These are phyloP conservation scores for Macrosoma leucophasiata DNA, from an alignment of 2,888 invertebrate genomes.

Conservation along the genomic window DNA sequence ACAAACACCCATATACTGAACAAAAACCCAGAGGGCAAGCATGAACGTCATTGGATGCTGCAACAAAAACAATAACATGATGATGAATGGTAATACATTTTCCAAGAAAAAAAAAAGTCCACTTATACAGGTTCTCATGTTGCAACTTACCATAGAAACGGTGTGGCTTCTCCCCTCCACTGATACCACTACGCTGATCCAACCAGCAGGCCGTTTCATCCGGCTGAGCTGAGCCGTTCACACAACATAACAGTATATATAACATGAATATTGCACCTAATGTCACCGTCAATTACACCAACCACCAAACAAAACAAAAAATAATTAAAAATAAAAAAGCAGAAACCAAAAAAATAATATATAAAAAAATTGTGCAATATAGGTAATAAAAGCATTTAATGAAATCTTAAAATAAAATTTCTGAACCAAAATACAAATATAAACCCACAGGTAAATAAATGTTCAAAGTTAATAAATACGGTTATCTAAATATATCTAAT, in stretches of 20 bases:
- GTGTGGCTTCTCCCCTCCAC: conserved; percentile 56
- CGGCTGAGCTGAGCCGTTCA: conserved; percentile 71
- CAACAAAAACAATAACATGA: conserved; percentile 41
- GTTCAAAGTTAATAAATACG: conserved; percentile 1
- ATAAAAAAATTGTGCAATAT: conserved; percentile 34
- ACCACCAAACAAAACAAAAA: conserved; percentile 67
- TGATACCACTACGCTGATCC: conserved; percentile 55
- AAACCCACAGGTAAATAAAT: not conserved
- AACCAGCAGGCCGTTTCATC: conserved; percentile 70
- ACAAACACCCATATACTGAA: conserved; percentile 20
- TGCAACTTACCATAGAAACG: conserved; percentile 74
- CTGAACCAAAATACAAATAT: conserved; percentile 1
- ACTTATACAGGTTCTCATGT: too few species aligned
- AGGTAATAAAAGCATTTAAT: conserved; percentile 14
- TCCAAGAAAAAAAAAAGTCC: too few species aligned
- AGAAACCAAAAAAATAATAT: conserved; percentile 14
- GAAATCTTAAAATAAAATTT: conserved; percentile 5
- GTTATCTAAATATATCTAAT: conserved; percentile 1
- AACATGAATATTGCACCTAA: conserved; percentile 75
- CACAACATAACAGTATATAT: conserved; percentile 75
- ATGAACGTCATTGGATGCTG: conserved; percentile 46
- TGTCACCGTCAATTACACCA: conserved; percentile 65
- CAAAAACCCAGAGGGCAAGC: conserved; percentile 38
- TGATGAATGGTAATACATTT: too few species aligned
- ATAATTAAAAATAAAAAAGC: conserved; percentile 27